These are phyloP conservation scores for Myopa testacea DNA, from an alignment of 2,888 invertebrate species.

Conservation along the genomic window DNA sequence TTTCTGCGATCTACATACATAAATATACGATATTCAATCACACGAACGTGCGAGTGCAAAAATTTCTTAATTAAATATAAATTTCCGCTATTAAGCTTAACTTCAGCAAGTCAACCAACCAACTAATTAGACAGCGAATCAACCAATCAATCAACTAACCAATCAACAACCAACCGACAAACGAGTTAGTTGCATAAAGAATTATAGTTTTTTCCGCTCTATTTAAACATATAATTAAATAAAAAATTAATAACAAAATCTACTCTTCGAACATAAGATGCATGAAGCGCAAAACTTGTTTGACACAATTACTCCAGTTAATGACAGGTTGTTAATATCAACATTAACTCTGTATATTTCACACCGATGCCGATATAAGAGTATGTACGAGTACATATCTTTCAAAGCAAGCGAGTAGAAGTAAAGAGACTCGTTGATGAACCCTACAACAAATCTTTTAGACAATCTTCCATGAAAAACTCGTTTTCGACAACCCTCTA, in stretches of 20 bases:
- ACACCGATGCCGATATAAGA: constrained; percentile 32
- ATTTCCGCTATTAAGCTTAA: neutral
- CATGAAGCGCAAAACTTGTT: constrained; percentile 23
- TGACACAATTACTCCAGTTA: constrained; percentile 29
- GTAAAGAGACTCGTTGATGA: no score
- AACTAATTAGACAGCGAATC: neutral
- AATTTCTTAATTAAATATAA: neutral
- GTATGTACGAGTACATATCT: no score
- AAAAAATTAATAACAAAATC: neutral
- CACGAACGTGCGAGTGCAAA: no score
- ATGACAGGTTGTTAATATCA: constrained; percentile 33
- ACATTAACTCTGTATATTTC: constrained; percentile 26
- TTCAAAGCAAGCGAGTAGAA: no score
- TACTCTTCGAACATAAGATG: neutral
- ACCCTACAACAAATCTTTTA: no score
- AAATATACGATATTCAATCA: no score
- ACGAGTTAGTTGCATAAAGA: neutral
- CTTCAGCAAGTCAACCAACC: neutral
- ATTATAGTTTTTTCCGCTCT: neutral
- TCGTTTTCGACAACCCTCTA: no score
- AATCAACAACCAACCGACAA: neutral
- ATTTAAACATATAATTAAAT: constrained; percentile 24
- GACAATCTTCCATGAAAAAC: no score
- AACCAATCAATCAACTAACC: neutral
- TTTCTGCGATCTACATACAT: no score